Evolutionary conservation across 2,113 vertebrate species (phyloP).

Genomic region (Aspidoscelis tigris): DNA sequence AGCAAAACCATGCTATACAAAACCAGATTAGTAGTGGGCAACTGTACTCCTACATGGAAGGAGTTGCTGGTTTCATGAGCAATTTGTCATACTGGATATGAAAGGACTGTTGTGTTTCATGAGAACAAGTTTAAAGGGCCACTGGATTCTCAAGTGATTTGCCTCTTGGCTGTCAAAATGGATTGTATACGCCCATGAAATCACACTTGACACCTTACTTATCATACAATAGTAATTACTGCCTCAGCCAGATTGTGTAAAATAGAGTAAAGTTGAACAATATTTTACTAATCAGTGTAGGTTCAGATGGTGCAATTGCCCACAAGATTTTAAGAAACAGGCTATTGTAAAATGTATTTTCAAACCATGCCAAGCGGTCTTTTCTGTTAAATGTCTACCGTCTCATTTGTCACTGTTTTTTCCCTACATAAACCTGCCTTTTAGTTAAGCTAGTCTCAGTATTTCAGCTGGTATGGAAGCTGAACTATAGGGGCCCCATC

Average conservation of each 20-base stretch:
- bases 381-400: background rate
- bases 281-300: background rate
- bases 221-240: background rate
- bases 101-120: background rate
- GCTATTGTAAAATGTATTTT: background rate
- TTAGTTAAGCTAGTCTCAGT: no score
- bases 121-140: background rate
- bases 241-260: background rate
- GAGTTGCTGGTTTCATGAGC: background rate
- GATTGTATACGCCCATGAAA: background rate
- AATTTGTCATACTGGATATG: background rate
- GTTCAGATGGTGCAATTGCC: background rate
- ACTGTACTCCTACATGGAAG: background rate
- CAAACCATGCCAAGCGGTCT: background rate
- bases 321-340: background rate
- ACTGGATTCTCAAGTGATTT: background rate
- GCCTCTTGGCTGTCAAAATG: background rate
- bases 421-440: no score
- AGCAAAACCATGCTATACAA: no score
- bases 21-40: background rate
- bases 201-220: background rate
- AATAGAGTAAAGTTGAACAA: background rate
- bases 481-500: no score
- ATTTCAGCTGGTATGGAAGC: no score
- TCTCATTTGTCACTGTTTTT: no score